Evolutionary conservation across 1,140 invertebrate genomes (phyloP).

Genomic region (Phthorimaea operculella): DNA sequence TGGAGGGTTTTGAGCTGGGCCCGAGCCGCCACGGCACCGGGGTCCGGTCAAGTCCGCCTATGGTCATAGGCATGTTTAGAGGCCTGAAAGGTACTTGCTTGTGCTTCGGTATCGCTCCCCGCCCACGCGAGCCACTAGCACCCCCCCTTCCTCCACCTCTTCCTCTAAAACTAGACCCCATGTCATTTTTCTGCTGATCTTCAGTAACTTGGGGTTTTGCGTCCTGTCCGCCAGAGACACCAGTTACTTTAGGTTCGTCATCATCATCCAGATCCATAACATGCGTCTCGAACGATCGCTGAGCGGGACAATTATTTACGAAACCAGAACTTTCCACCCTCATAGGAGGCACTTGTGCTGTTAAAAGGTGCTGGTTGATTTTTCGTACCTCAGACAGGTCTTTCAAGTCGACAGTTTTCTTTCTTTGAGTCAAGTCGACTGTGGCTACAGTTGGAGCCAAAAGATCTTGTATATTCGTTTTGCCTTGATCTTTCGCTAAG

Average conservation of each 20-base stretch:
- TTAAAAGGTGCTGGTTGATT: conserved; percentile 36
- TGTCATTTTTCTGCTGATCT: too few relatives aligned
- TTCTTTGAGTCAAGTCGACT: conserved; percentile 19
- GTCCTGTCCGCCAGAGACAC: background rate
- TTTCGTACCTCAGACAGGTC: conserved; percentile 33
- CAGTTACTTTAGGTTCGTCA: background rate
- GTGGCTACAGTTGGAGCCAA: background rate
- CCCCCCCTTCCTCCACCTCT: background rate
- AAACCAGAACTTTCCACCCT: background rate
- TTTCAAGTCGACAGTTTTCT: conserved; percentile 36
- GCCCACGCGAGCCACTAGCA: too few relatives aligned
- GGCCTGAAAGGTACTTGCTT: background rate
- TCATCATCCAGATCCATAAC: background rate
- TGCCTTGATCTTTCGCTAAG: conserved; percentile 24
- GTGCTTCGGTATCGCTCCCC: background rate
- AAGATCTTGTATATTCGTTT: conserved; percentile 9
- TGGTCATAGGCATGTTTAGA: background rate
- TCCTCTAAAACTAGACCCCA: background rate
- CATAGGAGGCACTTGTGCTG: conserved; percentile 37
- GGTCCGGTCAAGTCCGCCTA: background rate
- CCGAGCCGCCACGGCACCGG: background rate
- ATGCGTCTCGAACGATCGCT: background rate
- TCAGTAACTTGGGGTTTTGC: background rate
- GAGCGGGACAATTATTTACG: background rate
- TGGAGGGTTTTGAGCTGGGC: background rate